These are phyloP conservation scores for Amorpha juglandis DNA, from an alignment of 2,888 invertebrate species.

Conservation along the genomic window DNA sequence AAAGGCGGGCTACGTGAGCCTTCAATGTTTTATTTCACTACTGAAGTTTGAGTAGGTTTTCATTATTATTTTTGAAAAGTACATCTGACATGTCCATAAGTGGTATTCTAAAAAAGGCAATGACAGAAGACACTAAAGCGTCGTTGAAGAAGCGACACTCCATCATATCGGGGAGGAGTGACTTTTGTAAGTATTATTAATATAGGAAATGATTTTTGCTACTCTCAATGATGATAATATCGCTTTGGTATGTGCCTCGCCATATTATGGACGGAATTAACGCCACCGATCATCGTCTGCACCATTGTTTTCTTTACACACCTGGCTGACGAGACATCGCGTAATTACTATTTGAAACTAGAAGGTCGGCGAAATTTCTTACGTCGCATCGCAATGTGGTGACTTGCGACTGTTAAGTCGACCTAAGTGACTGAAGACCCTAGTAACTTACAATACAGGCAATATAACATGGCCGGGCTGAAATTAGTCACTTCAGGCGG, in stretches of 20 bases:
- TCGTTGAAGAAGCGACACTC: slow-evolving; percentile 69
- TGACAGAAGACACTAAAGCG: slow-evolving; percentile 39
- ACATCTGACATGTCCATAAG: slow-evolving; percentile 40
- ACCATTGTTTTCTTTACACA: too few relatives aligned
- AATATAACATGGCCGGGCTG: too few relatives aligned
- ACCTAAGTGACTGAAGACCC: too few relatives aligned
- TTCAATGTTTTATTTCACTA: too few relatives aligned
- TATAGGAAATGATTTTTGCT: background rate
- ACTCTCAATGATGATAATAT: background rate
- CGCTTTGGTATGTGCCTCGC: background rate
- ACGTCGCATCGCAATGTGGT: too few relatives aligned
- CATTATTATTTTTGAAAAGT: background rate
- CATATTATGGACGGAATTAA: background rate
- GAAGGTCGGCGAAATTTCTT: too few relatives aligned
- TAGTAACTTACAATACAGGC: too few relatives aligned
- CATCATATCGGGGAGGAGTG: slow-evolving; percentile 66
- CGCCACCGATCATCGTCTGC: background rate
- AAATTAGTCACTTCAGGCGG: too few relatives aligned
- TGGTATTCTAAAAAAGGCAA: slow-evolving; percentile 51
- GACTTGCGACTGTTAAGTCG: too few relatives aligned
- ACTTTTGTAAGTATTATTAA: slow-evolving; percentile 64
- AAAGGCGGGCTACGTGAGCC: too few relatives aligned
- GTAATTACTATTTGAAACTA: too few relatives aligned
- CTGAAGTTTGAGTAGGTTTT: background rate
- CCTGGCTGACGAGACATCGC: too few relatives aligned